These are phyloP conservation scores for Sylvilagus bachmani DNA, from an alignment of 2,113 vertebrate species.

Conservation along the genomic window DNA sequence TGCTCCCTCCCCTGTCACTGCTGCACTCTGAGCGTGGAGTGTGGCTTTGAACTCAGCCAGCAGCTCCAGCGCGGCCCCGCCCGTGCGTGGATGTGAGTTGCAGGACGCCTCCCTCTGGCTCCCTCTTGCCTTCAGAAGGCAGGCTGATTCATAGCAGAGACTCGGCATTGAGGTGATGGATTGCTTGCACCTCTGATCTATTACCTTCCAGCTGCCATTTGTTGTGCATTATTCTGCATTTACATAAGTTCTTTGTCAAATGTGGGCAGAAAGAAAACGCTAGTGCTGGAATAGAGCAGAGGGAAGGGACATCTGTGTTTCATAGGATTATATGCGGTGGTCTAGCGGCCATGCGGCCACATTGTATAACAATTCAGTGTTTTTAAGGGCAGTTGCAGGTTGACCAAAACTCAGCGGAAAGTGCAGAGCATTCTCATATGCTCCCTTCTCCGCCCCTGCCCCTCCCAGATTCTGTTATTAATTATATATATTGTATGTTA, in stretches of 20 bases:
- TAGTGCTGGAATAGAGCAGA: neutral
- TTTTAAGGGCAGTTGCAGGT: neutral
- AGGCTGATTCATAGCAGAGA: slow-evolving; percentile 15
- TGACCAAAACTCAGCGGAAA: neutral
- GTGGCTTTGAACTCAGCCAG: slow-evolving; percentile 76
- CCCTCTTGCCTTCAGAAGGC: slow-evolving; percentile 9
- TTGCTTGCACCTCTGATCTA: slow-evolving; percentile 12
- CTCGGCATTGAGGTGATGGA: neutral
- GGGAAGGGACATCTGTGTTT: neutral
- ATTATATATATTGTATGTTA: neutral
- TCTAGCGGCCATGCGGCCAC: neutral
- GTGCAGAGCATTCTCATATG: neutral
- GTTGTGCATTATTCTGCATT: slow-evolving; percentile 43
- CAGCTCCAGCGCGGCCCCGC: slow-evolving; percentile 67
- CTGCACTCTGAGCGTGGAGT: slow-evolving; percentile 53
- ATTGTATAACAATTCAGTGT: neutral
- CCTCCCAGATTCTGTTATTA: no score
- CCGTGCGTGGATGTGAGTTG: slow-evolving; percentile 63
- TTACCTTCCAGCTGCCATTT: neutral
- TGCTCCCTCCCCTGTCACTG: neutral
- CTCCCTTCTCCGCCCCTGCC: no score
- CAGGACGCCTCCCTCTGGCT: slow-evolving; percentile 37
- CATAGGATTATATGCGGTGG: neutral
- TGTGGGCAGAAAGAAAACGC: neutral
- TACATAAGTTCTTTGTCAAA: slow-evolving; percentile 10